Evolutionary conservation across 2,113 vertebrate genomes (phyloP).

Genomic region (Euleptes europaea): DNA sequence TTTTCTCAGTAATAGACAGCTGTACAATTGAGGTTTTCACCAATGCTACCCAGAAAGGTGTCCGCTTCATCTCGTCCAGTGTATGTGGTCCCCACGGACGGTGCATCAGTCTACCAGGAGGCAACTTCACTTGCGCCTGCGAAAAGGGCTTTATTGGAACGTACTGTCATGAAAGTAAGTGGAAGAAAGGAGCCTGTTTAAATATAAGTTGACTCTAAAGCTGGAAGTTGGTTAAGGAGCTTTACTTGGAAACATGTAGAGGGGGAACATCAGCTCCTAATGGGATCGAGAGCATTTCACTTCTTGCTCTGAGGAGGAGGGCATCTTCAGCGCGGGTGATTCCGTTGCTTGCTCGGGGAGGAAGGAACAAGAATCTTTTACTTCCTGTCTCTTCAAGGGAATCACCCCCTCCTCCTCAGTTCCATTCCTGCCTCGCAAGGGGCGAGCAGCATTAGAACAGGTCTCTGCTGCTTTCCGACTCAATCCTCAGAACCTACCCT

Average conservation of each 20-base stretch:
- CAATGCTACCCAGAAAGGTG: slow-evolving; percentile 75
- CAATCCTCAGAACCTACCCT: too few relatives aligned
- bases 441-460: too few relatives aligned
- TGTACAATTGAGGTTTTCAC: slow-evolving; percentile 88
- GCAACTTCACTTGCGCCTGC: slow-evolving; percentile 94
- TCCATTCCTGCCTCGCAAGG: too few relatives aligned
- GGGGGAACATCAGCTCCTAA: background rate
- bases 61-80: slow-evolving; percentile 82
- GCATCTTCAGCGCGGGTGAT: too few relatives aligned
- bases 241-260: background rate
- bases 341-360: too few relatives aligned
- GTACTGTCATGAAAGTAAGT: slow-evolving; percentile 98
- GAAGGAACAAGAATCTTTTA: too few relatives aligned
- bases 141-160: slow-evolving; percentile 90
- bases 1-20: slow-evolving; percentile 87
- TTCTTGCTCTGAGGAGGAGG: too few relatives aligned
- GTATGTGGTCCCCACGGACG: slow-evolving; percentile 91
- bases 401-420: too few relatives aligned
- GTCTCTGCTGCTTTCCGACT: too few relatives aligned
- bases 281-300: background rate
- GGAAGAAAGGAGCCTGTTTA: background rate
- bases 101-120: slow-evolving; percentile 89
- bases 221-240: background rate
- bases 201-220: background rate
- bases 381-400: too few relatives aligned